A percentile compares a stretch with the other conserved stretches of the same genome.
These are phyloP conservation scores for Plestiodon gilberti DNA, from an alignment of 2,113 vertebrate species.

Conservation along the genomic window DNA sequence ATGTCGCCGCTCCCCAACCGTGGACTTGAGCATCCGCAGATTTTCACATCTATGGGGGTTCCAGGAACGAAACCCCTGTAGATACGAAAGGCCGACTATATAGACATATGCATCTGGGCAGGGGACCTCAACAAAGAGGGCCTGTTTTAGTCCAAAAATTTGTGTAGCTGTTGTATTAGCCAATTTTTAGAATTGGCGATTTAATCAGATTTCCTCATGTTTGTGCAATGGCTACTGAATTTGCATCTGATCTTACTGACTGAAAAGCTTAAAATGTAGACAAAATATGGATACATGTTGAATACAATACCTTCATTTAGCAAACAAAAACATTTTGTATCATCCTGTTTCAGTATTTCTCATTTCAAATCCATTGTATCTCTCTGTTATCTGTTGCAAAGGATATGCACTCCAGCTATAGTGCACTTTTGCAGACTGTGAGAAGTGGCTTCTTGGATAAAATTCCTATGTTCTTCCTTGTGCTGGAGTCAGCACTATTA, in stretches of 20 bases:
- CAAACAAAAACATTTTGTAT: not conserved
- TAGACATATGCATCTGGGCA: not conserved
- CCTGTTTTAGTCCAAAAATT: not conserved
- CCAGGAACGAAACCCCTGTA: too few species aligned
- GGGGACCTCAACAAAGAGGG: not conserved
- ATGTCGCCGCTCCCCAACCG: too few species aligned
- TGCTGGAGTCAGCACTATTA: slow-evolving; percentile 78
- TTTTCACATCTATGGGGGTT: too few species aligned
- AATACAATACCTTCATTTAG: not conserved
- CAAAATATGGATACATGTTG: not conserved
- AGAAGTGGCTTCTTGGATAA: slow-evolving; percentile 69
- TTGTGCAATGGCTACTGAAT: not conserved
- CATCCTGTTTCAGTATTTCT: slow-evolving; percentile 10
- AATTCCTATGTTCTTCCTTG: slow-evolving; percentile 81
- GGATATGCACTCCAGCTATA: slow-evolving; percentile 70
- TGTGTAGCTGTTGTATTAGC: not conserved
- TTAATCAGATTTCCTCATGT: not conserved
- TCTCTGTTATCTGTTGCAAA: slow-evolving; percentile 59
- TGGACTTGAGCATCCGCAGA: too few species aligned
- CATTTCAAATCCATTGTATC: slow-evolving; percentile 62
- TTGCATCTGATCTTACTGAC: not conserved
- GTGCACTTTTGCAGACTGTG: slow-evolving; percentile 57
- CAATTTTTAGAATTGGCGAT: not conserved
- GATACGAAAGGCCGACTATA: too few species aligned
- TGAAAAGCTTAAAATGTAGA: not conserved